phyloP scores from a whole-genome alignment of 2,797 vertebrate species.

The Eulemur rubriventer region DNA sequence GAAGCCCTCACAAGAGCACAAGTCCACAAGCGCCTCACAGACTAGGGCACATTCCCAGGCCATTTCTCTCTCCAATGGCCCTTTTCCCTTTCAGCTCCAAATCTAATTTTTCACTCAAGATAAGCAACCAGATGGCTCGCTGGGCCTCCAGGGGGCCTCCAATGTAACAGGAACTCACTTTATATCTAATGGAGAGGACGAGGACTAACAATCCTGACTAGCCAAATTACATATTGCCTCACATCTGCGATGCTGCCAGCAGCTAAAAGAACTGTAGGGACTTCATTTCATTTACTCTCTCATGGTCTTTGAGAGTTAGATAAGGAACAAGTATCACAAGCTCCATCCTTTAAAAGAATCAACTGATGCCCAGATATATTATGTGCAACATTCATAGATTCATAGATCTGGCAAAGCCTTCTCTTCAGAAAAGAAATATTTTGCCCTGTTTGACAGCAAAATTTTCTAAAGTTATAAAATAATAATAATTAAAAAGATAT shows the following conservation, averaged over 20 bases:
- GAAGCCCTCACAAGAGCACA: not conserved
- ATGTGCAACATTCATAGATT: not conserved
- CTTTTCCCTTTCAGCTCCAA: conserved; percentile 8
- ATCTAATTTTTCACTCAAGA: conserved; percentile 22
- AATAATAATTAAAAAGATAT: not conserved
- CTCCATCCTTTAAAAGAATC: not conserved
- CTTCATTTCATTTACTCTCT: conserved; percentile 8
- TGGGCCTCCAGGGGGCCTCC: not conserved
- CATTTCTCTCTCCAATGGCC: not conserved
- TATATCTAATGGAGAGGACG: not conserved
- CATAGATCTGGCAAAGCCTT: not conserved
- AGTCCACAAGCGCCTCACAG: not conserved
- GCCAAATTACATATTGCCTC: not conserved
- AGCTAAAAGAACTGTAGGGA: conserved; percentile 11
- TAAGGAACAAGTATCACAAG: not conserved
- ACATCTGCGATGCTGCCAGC: not conserved
- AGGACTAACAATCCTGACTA: conserved; percentile 1
- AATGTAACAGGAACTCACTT: not conserved
- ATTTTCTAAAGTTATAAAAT: not conserved
- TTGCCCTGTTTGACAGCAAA: not conserved
- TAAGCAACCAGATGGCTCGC: conserved; percentile 37
- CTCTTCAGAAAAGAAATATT: not conserved
- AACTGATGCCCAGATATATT: not conserved
- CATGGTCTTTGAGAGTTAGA: not conserved
- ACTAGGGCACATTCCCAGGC: not conserved